Base-by-base conservation (phyloP, 2,113 vertebrate species). In the Oreocharis arfaki region DNA sequence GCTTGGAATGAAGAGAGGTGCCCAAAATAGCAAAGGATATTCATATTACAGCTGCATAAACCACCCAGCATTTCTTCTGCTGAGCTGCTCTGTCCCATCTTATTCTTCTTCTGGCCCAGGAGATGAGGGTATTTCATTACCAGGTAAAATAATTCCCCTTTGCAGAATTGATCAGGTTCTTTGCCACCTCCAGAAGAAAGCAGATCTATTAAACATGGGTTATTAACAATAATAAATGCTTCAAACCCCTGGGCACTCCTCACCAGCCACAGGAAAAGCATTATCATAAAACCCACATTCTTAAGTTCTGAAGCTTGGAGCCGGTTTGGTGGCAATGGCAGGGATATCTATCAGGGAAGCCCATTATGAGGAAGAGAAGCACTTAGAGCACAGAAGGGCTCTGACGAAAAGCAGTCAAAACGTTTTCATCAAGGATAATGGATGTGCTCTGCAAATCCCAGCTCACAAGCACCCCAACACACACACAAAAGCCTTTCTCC, bases 191-290 rank as follows among this genome's bases (percentile, higher is more conserved):
- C 80, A 76, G 52, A 64, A 95, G 74, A 73, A 71, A 90, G 65
- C 17, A 1, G 75, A 87, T 77, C 81, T 82, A 83, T 94, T 95
- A 95, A 94, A 90, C 70, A 41, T 26, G 27, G 73, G 85, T 92
- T 94, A 94, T 93, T 88, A 95, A 67, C 79, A 90, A 83, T 89
- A 96, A 89, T 77, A 89, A 95, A 90, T 91, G 93, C 85, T 77
- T 81, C 93, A 81, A 27, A 67, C 41, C 82, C 82, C 76, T 71
- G 64, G 90, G 85, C 79, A 71, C 88, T 75, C 56, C 61, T 89
- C 87, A 57, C 33, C 59, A 85, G 44, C 65, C 65, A 46, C 47
- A 41, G 60, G 39, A 85, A 65, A 90, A 56, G 44, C 55, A 88
- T 93, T 89, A 85, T 64, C 80, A 67, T 95, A 83, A 95, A 92